These are phyloP conservation scores for Drosophila tripunctata DNA, from an alignment of 2,888 invertebrate genomes.

Conservation along the genomic window DNA sequence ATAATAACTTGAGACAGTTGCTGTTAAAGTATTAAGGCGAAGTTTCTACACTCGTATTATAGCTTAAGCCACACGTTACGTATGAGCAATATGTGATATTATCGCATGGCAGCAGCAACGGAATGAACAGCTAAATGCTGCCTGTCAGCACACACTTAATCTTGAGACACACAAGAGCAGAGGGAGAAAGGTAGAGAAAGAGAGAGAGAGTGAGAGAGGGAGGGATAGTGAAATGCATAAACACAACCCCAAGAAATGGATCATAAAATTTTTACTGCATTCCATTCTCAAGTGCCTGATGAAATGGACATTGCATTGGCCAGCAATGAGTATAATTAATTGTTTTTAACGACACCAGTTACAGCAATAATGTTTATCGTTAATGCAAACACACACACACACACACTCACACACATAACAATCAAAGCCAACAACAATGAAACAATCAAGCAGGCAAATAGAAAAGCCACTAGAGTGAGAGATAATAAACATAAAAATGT, in stretches of 20 bases:
- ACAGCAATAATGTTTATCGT: constrained; percentile 53
- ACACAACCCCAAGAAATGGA: constrained; percentile 16
- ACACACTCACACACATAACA: constrained; percentile 3
- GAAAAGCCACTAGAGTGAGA: constrained; percentile 16
- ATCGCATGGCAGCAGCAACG: constrained; percentile 17
- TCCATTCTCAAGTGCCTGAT: constrained; percentile 50
- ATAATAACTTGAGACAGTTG: too few relatives aligned
- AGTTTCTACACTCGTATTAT: too few relatives aligned
- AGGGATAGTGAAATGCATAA: not conserved
- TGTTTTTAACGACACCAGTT: constrained; percentile 54
- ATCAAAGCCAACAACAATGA: constrained; percentile 43
- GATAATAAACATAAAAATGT: constrained; percentile 46
- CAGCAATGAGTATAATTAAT: constrained; percentile 55
- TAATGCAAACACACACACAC: constrained; percentile 14
- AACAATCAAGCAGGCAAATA: constrained; percentile 41
- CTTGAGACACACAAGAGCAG: not conserved
- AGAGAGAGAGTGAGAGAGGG: not conserved
- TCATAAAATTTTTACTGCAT: constrained; percentile 57
- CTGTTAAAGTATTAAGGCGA: too few relatives aligned
- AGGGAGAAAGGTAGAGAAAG: not conserved
- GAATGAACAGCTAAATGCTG: constrained; percentile 26
- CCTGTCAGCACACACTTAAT: constrained; percentile 23
- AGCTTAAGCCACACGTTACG: not conserved
- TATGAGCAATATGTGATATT: not conserved
- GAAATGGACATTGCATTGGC: constrained; percentile 22